Base-by-base conservation (phyloP, 2,888 invertebrate genomes). In the Eristalis intricaria region DNA sequence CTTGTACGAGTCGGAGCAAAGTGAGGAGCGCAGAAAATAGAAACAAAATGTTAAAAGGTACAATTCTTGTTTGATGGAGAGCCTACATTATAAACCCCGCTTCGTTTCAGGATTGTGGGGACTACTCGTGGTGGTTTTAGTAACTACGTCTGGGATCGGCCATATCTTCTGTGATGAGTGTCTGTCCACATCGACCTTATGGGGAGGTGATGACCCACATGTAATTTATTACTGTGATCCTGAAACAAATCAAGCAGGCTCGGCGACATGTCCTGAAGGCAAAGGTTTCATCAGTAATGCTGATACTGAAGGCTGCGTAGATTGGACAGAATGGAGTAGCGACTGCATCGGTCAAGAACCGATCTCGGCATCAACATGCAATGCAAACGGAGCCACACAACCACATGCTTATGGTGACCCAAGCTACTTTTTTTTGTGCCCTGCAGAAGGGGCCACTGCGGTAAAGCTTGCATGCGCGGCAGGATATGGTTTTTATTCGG, bases 181-280 rank as follows among this genome's bases (percentile, higher is more conserved):
- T n/a, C 13, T 78, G 11, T 65, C 63, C 4, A 4, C 10, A 15
- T 60, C 35, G 2, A 11, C 29, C 4, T 89, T 90, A 90, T 91
- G 92, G 92, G 92, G 92, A 83, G 90, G 89, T 89, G 89, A 89
- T 69, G 89, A 92, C 90, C 92, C 92, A 73, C 91, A 90, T 89
- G 88, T 91, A 87, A 91, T 90, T 87, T 90, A 90, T 90, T 90
- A 91, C 38, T 92, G 92, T 88, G 89, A 91, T 82, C 88, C 74
- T 74, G 84, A 66, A 35, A 90, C 89, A 80, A 90, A 90, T 79
- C 76, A 82, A 86, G 81, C 91, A 15, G 78, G 89, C 70, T 89
- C 89, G 65, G 71, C 90, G 65, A 85, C 78, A 4, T 92, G 92
- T 86, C 90, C 90, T 19, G 79, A 89, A 82, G 92, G 90, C 26